Evolutionary conservation across 2,888 invertebrate genomes (phyloP), one percentile per base, ranked within the genome.

Genomic region (Stenoptilia bipunctidactyla): DNA sequence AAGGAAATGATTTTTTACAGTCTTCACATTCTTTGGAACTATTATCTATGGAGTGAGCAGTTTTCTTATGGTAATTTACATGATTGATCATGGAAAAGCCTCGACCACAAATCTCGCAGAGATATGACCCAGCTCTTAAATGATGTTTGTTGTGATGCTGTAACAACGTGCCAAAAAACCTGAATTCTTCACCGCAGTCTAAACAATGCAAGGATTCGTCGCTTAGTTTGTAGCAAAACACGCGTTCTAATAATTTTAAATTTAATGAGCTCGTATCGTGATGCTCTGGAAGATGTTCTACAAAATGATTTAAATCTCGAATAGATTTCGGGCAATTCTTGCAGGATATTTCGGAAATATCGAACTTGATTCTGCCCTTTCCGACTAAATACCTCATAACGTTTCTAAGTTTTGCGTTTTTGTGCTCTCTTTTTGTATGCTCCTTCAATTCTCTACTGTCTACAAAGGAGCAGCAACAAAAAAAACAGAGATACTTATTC

Each of bases 41-140:
- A 1, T 47, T 49, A 0, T 13, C 13, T 2, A 2, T n/a, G 5
- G 34, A 4, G 14, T 77, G 79, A 0, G 64, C 60, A 1, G 55
- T 51, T 45, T 58, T 66, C 0, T 70, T 54, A 39, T 82, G 82
- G 10, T 60, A 59, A 0, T 58, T 51, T 0, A 80, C 61, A 30
- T 70, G 66, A 0, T 52, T 48, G 13, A 65, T 69, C 0, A 62
- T 60, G 0, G 67, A 52, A 38, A 79, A 82, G 0, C 64, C 67
- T 40, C 70, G 64, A 0, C 82, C 83, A 27, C 82, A 74, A 0
- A 67, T 58, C 36, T 74, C 72, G 39, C 74, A 74, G 0, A 71
- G 15, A 14, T 55, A 68, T 0, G 56, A 50, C 8, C 56, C 55
- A 9, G 56, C 50, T 9, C 53, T 61, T 14, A 58, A 66, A n/a